Percentiles rank a stretch among this genome's conserved stretches.
Conservation (phyloP, 2,888 invertebrate species). For the Spodoptera exigua region DNA sequence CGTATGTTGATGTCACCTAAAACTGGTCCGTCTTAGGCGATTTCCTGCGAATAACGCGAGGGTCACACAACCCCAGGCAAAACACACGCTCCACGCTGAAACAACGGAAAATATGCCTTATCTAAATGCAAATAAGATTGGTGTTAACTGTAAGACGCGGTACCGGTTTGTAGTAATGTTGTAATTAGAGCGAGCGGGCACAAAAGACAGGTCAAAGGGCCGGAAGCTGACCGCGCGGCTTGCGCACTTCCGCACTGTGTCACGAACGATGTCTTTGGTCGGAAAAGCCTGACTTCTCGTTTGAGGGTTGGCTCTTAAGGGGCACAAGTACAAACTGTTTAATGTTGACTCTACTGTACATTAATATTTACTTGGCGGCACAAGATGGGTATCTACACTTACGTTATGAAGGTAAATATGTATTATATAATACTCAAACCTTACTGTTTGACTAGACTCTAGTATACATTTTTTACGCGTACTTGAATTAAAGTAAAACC, state of each 20-base stretch:
- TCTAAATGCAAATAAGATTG: slow-evolving; percentile 45
- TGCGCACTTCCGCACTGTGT: slow-evolving; percentile 78
- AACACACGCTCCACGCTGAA: slow-evolving; percentile 43
- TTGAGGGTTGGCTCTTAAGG: slow-evolving; percentile 65
- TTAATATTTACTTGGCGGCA: slow-evolving; percentile 14
- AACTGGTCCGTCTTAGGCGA: slow-evolving; percentile 77
- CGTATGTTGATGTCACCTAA: slow-evolving; percentile 58
- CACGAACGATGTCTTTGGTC: slow-evolving; percentile 76
- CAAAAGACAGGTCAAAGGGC: slow-evolving; percentile 83
- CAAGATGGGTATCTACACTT: too few species aligned
- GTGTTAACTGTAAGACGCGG: slow-evolving; percentile 18
- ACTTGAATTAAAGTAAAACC: background rate
- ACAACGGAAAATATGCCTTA: slow-evolving; percentile 64
- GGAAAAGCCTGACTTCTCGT: slow-evolving; percentile 67
- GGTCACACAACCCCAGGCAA: slow-evolving; percentile 68
- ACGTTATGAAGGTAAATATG: too few species aligned
- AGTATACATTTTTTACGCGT: background rate
- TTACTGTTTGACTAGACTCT: too few species aligned
- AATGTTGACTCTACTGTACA: slow-evolving; percentile 7
- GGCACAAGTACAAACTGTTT: slow-evolving; percentile 38
- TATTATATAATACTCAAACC: too few species aligned
- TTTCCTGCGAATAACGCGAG: slow-evolving; percentile 75
- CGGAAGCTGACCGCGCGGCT: slow-evolving; percentile 85
- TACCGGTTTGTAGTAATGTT: slow-evolving; percentile 62
- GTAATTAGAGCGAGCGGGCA: slow-evolving; percentile 78